Base-by-base conservation (phyloP, 2,797 vertebrate species). In the Neopelma chrysocephalum region DNA sequence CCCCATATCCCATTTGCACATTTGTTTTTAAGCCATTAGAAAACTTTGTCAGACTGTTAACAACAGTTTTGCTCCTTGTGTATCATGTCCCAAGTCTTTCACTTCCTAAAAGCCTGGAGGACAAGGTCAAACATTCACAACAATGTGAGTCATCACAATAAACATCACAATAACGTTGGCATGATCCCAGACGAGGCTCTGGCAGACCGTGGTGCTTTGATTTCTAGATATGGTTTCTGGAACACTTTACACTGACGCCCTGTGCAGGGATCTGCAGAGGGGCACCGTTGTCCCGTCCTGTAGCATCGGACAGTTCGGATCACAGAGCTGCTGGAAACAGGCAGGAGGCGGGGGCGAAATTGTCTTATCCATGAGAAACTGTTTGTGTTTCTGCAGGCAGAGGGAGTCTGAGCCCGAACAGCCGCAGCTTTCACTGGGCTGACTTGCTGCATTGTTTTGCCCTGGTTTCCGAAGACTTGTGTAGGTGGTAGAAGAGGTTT, bases 211-310 rank as follows among this genome's bases (percentile, higher is more conserved):
- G 0, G 27, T 15, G 66, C 29, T 66, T 26, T 15, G 54, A 12
- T 21, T 42, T 31, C 10, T 18, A 21, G 60, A 34, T 45, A 1
- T 9, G 5, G 3, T 25, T 60, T 32, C 66, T 17, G 60, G 32
- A 54, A 1, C 45, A 2, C 9, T 16, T 10, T 0, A 2, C 16
- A 5, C 11, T 0, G 0, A 2, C 32, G 1, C 10, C 0, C 1
- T 2, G 80, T 1, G 32, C 25, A 0, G 47, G 73, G 19, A 1
- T 2, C 26, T 47, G 81, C 31, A 2, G 26, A 20, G 14, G 21
- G 32, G 58, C 18, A 4, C 53, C 1, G 3, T 12, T 32, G 48
- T 32, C 47, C 64, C 0, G 1, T 27, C 38, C 68, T 11, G 18
- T 1, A 8, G 32, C 50, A 5, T 2, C 23, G 15, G 8, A 2